Evolutionary conservation across 2,113 vertebrate species (phyloP).

Genomic region (Channa maculata): DNA sequence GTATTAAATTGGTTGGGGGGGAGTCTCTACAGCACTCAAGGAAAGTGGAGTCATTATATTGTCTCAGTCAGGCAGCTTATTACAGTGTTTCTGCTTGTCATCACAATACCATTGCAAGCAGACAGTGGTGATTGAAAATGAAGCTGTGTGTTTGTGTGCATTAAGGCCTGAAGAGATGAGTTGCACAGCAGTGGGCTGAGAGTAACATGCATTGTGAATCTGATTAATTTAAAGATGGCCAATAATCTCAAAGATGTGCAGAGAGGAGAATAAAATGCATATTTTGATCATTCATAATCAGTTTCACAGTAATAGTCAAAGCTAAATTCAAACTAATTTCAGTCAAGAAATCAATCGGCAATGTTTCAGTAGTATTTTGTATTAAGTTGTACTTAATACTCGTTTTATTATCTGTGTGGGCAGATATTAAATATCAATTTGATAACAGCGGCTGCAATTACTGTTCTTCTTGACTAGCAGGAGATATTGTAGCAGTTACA

Average conservation of each 20-base stretch:
- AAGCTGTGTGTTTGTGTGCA: slow-evolving; percentile 16
- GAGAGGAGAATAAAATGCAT: not conserved
- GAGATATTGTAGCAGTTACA: not conserved
- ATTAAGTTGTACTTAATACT: too few species aligned
- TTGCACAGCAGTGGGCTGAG: not conserved
- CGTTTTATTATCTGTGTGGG: not conserved
- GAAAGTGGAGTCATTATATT: slow-evolving; percentile 49
- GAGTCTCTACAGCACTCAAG: slow-evolving; percentile 20
- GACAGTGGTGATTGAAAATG: slow-evolving; percentile 45
- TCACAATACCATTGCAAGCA: slow-evolving; percentile 12
- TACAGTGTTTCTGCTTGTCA: slow-evolving; percentile 33
- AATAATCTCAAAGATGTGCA: not conserved
- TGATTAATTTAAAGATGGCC: not conserved
- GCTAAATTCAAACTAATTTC: too few species aligned
- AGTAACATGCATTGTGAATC: not conserved
- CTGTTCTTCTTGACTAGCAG: not conserved
- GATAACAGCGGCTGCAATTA: too few species aligned
- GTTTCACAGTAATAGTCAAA: not conserved
- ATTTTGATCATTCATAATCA: not conserved
- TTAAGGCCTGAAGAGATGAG: not conserved
- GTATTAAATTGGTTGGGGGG: slow-evolving; percentile 8
- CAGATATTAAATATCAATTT: not conserved
- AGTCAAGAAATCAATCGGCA: too few species aligned
- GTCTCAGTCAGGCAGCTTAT: slow-evolving; percentile 47
- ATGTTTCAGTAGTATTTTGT: too few species aligned